Evolutionary conservation across 1,140 invertebrate genomes (phyloP).

Genomic region (Cotesia typhae): DNA sequence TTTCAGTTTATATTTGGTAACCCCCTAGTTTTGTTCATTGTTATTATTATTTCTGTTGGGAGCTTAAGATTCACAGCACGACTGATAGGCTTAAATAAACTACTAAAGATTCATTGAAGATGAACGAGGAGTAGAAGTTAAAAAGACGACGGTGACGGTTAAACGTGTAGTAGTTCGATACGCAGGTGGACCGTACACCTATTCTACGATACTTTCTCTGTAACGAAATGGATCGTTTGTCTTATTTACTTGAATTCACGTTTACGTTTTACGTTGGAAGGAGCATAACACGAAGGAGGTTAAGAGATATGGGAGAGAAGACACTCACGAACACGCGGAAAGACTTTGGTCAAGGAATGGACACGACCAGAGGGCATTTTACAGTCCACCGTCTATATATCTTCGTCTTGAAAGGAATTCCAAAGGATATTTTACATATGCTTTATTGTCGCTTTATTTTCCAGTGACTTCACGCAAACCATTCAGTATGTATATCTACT

Average conservation of each 20-base stretch:
- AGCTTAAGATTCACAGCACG: conserved; percentile 47
- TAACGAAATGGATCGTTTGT: conserved; percentile 43
- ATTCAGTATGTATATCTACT: conserved; percentile 9
- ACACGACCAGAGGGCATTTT: conserved; percentile 57
- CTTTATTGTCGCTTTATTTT: conserved; percentile 66
- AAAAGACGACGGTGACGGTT: conserved; percentile 9
- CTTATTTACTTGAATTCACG: conserved; percentile 40
- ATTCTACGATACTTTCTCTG: conserved; percentile 29
- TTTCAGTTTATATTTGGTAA: conserved; percentile 11
- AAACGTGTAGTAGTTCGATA: conserved; percentile 35
- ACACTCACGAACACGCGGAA: conserved; percentile 29
- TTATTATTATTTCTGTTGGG: conserved; percentile 30
- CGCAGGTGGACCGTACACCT: conserved; percentile 37
- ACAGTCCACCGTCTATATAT: conserved; percentile 60
- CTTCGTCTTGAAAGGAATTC: conserved; percentile 66
- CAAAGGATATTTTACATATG: conserved; percentile 68
- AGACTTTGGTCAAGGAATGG: conserved; percentile 46
- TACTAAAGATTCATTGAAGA: conserved; percentile 39
- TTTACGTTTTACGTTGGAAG: conserved; percentile 12
- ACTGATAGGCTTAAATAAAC: conserved; percentile 36
- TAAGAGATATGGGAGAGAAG: conserved; percentile 24
- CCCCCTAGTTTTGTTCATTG: conserved; percentile 31
- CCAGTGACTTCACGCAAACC: conserved; percentile 45
- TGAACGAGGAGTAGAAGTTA: conserved; percentile 33
- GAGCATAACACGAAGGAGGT: conserved; percentile 28